phyloP scores from a whole-genome alignment of 2,797 vertebrate species.

The Typhlichthys eigenmanni region DNA sequence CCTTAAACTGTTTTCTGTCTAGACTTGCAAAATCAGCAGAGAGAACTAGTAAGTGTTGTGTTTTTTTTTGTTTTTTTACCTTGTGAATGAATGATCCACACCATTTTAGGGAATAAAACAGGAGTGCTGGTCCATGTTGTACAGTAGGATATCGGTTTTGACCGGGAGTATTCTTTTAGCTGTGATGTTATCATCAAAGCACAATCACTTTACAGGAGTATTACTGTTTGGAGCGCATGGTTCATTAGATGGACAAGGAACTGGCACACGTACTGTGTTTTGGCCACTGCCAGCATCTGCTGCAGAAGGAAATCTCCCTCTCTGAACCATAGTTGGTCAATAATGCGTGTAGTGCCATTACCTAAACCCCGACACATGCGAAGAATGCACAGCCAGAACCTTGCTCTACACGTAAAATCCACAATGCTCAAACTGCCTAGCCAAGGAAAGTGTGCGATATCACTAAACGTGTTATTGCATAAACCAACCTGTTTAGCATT shows the following conservation, averaged over 20 bases:
- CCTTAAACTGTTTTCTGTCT: constrained; percentile 41
- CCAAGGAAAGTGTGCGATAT: constrained; percentile 6
- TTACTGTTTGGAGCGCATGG: background rate
- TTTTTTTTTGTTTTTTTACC: constrained; percentile 1
- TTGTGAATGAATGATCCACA: constrained; percentile 18
- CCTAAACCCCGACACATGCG: constrained; percentile 16
- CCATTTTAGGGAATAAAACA: constrained; percentile 31
- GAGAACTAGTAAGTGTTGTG: background rate
- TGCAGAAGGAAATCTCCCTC: constrained; percentile 12
- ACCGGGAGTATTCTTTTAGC: constrained; percentile 2
- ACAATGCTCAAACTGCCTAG: constrained; percentile 5
- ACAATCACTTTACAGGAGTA: constrained; percentile 1
- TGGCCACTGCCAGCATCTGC: constrained; percentile 8
- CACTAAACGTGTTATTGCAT: background rate
- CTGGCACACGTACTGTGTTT: constrained; percentile 7
- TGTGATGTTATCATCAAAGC: constrained; percentile 7
- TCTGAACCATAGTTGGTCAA: constrained; percentile 26
- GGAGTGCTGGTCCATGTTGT: constrained; percentile 7
- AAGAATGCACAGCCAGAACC: constrained; percentile 6
- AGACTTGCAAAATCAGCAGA: constrained; percentile 33
- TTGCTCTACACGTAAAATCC: constrained; percentile 22
- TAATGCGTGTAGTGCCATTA: constrained; percentile 18
- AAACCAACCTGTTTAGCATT: background rate
- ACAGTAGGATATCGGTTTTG: constrained; percentile 9
- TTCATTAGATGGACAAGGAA: constrained; percentile 12